These are phyloP conservation scores for Omphaloscelis lunosa DNA, from an alignment of 2,888 invertebrate genomes.

Conservation along the genomic window DNA sequence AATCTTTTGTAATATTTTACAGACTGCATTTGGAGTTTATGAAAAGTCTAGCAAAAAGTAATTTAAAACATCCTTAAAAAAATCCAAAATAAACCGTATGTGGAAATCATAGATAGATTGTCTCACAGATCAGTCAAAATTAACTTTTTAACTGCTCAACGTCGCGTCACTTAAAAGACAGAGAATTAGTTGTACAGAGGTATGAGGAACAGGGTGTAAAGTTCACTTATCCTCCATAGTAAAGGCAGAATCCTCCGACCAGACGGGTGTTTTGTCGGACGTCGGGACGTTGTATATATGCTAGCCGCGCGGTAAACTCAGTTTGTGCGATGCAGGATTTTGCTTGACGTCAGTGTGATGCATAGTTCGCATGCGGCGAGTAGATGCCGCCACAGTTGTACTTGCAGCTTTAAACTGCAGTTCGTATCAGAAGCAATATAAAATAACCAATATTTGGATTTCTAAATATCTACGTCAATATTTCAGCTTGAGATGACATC, in stretches of 20 bases:
- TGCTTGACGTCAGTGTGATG: too few species aligned
- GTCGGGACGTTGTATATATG: too few species aligned
- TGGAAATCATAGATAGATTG: neutral
- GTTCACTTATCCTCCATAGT: too few species aligned
- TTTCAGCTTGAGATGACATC: conserved; percentile 8
- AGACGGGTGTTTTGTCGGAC: too few species aligned
- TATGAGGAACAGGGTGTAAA: too few species aligned
- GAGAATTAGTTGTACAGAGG: neutral
- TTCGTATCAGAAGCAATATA: neutral
- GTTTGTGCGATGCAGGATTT: too few species aligned
- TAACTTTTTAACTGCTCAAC: neutral
- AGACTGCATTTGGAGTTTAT: neutral
- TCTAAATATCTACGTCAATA: neutral
- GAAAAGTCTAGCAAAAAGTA: neutral
- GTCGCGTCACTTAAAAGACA: neutral
- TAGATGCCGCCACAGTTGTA: too few species aligned
- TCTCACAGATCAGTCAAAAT: neutral
- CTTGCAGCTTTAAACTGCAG: neutral
- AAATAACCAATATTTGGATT: neutral
- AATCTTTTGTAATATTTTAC: neutral
- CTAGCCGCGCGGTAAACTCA: too few species aligned
- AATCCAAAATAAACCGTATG: neutral
- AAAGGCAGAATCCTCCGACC: too few species aligned
- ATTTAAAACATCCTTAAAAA: neutral
- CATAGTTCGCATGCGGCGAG: too few species aligned